Evolutionary conservation across 2,888 invertebrate species (phyloP).

Genomic region (Heteromurus nitidus): DNA sequence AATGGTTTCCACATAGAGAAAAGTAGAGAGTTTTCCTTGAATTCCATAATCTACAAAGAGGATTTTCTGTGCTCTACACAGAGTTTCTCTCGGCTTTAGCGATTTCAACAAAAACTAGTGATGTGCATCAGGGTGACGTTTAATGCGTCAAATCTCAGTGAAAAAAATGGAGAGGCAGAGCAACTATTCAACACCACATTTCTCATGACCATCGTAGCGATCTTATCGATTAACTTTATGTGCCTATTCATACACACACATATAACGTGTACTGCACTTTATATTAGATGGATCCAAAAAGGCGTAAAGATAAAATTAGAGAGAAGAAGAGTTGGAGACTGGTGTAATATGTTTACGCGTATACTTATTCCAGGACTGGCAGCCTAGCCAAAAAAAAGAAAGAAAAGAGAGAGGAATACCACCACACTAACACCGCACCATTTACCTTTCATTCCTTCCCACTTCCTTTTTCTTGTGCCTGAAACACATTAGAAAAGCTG

Average conservation of each 20-base stretch:
- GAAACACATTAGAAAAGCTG: constrained; percentile 45
- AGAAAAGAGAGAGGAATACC: too few relatives aligned
- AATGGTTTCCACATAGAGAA: too few relatives aligned
- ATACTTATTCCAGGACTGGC: neutral
- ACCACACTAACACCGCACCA: neutral
- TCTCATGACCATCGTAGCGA: constrained; percentile 47
- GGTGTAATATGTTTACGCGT: neutral
- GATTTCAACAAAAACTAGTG: constrained; percentile 6
- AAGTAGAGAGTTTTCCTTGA: neutral
- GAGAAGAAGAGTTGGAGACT: too few relatives aligned
- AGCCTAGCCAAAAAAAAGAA: too few relatives aligned
- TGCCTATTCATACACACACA: neutral
- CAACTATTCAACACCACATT: constrained; percentile 41
- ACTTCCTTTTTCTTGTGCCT: constrained; percentile 26
- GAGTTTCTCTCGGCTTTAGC: neutral
- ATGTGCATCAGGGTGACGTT: constrained; percentile 4
- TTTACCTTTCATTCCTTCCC: neutral
- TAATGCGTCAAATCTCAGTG: constrained; percentile 4
- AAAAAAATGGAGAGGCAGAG: constrained; percentile 25
- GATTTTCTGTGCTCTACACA: neutral
- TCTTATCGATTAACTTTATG: constrained; percentile 47
- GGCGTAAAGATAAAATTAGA: too few relatives aligned
- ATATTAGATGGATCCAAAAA: too few relatives aligned
- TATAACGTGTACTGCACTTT: too few relatives aligned
- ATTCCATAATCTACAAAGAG: neutral